Evolutionary conservation across 2,113 vertebrate genomes (phyloP).

Genomic region (Zosterops pallidus): DNA sequence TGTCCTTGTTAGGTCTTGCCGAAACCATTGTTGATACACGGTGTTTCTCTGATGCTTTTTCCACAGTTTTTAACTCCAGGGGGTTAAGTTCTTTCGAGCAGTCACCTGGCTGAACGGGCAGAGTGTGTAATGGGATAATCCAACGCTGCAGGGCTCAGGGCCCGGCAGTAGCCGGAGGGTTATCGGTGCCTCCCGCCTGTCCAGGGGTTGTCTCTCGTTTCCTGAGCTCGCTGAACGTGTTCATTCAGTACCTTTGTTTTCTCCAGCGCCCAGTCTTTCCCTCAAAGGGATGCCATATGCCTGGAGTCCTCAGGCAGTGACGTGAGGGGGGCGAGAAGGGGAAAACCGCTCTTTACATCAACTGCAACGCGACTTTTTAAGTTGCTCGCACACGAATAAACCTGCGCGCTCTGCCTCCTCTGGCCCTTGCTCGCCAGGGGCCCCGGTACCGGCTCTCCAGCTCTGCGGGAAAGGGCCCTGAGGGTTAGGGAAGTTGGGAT

Average conservation of each 20-base stretch:
- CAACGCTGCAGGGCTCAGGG: not conserved
- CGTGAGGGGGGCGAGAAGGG: not conserved
- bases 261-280: not conserved
- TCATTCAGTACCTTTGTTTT: not conserved
- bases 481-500: not conserved
- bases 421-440: fast-evolving
- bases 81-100: not conserved
- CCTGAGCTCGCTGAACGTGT: not conserved
- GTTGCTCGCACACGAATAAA: fast-evolving
- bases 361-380: not conserved
- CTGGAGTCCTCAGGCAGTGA: not conserved
- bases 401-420: not conserved
- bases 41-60: not conserved
- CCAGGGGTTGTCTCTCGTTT: not conserved
- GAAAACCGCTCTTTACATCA: not conserved
- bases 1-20: not conserved
- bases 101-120: not conserved
- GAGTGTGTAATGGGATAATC: not conserved
- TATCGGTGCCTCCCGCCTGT: not conserved
- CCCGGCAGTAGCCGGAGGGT: not conserved
- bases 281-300: not conserved
- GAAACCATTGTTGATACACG: fast-evolving
- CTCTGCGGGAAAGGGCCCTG: not conserved
- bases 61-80: not conserved
- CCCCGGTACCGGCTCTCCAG: too few species aligned